phyloP scores from a whole-genome alignment of 2,797 vertebrate species.

The Sphenodon punctatus region DNA sequence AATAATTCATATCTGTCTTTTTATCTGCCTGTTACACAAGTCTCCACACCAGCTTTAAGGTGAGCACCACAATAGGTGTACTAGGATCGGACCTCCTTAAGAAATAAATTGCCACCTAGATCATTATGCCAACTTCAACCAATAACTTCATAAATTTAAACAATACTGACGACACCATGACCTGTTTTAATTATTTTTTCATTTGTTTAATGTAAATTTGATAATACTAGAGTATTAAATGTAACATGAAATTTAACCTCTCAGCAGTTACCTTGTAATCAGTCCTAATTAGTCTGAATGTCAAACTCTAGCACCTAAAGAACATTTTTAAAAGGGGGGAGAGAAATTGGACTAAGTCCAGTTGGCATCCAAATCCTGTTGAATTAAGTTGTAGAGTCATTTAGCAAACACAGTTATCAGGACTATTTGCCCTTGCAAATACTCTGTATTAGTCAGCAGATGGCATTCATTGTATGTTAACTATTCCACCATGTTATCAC shows the following conservation, averaged over 20 bases:
- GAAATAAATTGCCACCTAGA: neutral
- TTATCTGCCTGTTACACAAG: neutral
- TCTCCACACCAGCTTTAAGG: too few species aligned
- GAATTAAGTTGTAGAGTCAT: constrained; percentile 7
- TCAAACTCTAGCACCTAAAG: neutral
- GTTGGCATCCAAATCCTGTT: constrained; percentile 25
- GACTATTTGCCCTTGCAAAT: constrained; percentile 67
- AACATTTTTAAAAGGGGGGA: neutral
- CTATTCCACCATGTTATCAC: constrained; percentile 42
- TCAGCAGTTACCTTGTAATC: constrained; percentile 6
- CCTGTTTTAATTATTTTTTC: constrained; percentile 22
- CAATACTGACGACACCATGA: neutral
- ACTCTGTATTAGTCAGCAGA: constrained; percentile 75
- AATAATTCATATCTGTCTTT: too few species aligned
- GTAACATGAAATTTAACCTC: constrained; percentile 4
- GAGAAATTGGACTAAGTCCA: constrained; percentile 15
- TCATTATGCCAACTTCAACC: neutral
- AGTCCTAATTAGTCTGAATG: constrained; percentile 35
- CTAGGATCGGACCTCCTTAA: neutral
- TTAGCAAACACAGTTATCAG: constrained; percentile 50
- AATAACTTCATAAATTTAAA: constrained; percentile 16
- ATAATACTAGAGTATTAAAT: constrained; percentile 30
- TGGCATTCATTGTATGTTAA: constrained; percentile 73
- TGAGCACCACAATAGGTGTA: neutral
- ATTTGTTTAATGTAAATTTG: neutral